phyloP scores from a whole-genome alignment of 2,888 invertebrate genomes.

The Asteroscopus sphinx region DNA sequence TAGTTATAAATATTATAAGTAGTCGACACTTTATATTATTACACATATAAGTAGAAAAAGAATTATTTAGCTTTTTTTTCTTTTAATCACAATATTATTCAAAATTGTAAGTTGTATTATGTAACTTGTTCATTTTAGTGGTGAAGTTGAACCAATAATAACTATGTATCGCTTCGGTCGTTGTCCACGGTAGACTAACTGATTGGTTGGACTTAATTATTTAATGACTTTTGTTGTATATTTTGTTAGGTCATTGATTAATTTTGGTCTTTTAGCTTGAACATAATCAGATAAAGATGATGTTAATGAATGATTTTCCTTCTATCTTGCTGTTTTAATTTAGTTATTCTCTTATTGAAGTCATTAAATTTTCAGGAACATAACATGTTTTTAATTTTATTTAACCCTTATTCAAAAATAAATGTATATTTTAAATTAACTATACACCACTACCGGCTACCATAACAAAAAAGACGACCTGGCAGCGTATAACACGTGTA shows the following conservation, averaged over 20 bases:
- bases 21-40: slow-evolving; percentile 90
- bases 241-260: slow-evolving; percentile 90
- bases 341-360: slow-evolving; percentile 90
- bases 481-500: too few species aligned
- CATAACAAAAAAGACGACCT: too few species aligned
- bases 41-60: slow-evolving; percentile 89
- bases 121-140: slow-evolving; percentile 86
- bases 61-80: slow-evolving; percentile 89
- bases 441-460: too few species aligned
- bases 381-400: slow-evolving; percentile 70
- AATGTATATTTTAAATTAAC: too few species aligned
- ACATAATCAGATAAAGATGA: slow-evolving; percentile 86
- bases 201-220: slow-evolving; percentile 87
- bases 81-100: slow-evolving; percentile 89
- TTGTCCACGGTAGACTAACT: slow-evolving; percentile 81
- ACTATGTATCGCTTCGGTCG: slow-evolving; percentile 78
- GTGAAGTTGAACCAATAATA: slow-evolving; percentile 79
- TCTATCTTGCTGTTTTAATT: slow-evolving; percentile 90
- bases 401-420: background rate
- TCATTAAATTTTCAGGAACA: slow-evolving; percentile 90
- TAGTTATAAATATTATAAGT: slow-evolving; percentile 89
- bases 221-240: slow-evolving; percentile 90
- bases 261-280: slow-evolving; percentile 87
- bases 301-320: slow-evolving; percentile 88
- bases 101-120: slow-evolving; percentile 89